Base-by-base conservation (phyloP, 2,113 vertebrate genomes). In the Ophthalmolycus amberensis region DNA sequence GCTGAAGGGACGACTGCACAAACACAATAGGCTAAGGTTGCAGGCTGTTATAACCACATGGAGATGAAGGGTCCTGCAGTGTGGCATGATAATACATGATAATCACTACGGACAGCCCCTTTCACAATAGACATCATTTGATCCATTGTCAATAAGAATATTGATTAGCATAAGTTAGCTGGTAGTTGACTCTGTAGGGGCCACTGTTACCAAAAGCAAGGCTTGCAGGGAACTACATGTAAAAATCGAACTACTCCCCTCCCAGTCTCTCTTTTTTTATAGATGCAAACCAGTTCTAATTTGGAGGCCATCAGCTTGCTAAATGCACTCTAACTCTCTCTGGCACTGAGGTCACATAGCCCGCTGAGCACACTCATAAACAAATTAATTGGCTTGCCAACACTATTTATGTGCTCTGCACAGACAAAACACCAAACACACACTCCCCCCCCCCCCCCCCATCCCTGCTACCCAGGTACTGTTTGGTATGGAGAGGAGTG, bases 361-460 rank as follows among this genome's bases (percentile, higher is more conserved):
- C 85, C 20, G 79, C 79, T 40, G 80, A 85, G 89, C 67, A 71
- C 71, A 84, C 86, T 91, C 88, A 89, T 93, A 91, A 93, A 92
- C 91, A 92, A 91, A 92, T 93, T 90, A 89, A 90, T 88, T 90
- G 90, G 82, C 83, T 90, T 87, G 84, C 85, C 88, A 90, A 74
- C 82, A 85, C 82, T 83, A 85, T 91, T 89, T 85, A 90, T 83
- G 73, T 74, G 71, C 60, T 77, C 27, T 34, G 59, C 52, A 58
- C 18, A 50, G 27, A 70, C 52, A 58, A 83, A 81, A 29, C 58
- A 44, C 15, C 58, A 82, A 44, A 82, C 60, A 77, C 79, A 87
- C 77, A 88, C 72, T 78, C 71, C 29, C 29, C 29, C 25, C 25
- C 25, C 25, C 25, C 25, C 25, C 74, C 66, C 62, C 40, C 54